These are phyloP conservation scores for Sebastes hubbsi DNA, from an alignment of 2,797 vertebrate species.

Conservation along the genomic window DNA sequence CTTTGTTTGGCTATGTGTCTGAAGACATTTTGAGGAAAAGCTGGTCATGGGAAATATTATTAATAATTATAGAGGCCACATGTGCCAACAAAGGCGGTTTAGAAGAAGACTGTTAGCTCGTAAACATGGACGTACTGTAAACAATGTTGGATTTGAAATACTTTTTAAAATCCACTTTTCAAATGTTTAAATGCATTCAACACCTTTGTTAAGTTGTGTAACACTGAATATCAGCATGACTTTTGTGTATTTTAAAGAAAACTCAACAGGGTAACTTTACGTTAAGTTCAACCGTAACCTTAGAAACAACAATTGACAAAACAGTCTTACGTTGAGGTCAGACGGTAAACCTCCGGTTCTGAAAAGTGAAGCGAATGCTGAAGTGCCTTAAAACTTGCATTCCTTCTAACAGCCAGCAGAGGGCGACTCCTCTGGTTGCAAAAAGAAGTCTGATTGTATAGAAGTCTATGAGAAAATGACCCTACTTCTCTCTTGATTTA, in stretches of 20 bases:
- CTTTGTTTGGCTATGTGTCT: background rate
- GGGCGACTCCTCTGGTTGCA: too few relatives aligned
- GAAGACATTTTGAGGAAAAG: background rate
- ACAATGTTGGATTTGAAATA: background rate
- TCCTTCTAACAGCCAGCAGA: too few relatives aligned
- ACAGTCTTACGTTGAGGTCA: background rate
- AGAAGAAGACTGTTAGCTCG: background rate
- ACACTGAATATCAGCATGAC: background rate
- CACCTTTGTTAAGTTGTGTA: background rate
- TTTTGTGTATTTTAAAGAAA: background rate
- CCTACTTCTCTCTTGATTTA: too few relatives aligned
- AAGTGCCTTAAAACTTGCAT: accelerated
- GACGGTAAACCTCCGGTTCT: accelerated
- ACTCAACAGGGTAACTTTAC: background rate
- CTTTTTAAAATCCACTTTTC: background rate
- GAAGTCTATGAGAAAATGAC: accelerated
- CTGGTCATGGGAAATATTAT: background rate
- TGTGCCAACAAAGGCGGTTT: background rate
- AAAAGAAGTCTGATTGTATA: too few relatives aligned
- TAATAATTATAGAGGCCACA: background rate
- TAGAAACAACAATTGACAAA: background rate
- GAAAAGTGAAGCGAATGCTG: too few relatives aligned
- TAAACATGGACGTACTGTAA: background rate
- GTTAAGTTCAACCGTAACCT: background rate
- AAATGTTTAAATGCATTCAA: background rate